Conservation (phyloP, 2,113 vertebrate genomes). For the Ameiurus melas region DNA sequence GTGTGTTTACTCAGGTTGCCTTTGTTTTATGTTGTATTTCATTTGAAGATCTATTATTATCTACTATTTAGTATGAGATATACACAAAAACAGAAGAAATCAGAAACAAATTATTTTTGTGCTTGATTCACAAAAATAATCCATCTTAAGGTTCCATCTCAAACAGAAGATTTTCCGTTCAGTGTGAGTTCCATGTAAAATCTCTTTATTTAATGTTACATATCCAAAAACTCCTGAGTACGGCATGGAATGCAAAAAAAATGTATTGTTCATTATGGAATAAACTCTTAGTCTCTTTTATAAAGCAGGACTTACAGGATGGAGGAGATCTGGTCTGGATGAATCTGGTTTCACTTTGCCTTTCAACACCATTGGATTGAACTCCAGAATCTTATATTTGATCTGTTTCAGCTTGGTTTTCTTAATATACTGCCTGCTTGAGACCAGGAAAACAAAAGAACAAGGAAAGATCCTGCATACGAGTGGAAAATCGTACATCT, state of each 20-base stretch:
- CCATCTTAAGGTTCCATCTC: background rate
- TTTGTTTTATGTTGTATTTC: no score
- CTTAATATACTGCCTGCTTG: slow-evolving; percentile 87
- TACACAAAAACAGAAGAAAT: no score
- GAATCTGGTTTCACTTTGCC: slow-evolving; percentile 92
- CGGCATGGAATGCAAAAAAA: background rate
- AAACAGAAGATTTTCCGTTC: background rate
- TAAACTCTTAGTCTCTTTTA: no score
- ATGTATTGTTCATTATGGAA: background rate
- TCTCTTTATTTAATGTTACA: background rate
- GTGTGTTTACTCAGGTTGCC: no score
- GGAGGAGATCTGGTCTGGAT: slow-evolving; percentile 88
- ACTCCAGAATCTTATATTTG: slow-evolving; percentile 88
- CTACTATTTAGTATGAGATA: no score
- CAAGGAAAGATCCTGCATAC: background rate
- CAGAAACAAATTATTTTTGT: background rate
- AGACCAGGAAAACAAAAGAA: background rate
- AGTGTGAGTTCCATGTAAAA: background rate
- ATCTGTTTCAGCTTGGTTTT: slow-evolving; percentile 86
- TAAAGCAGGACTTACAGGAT: slow-evolving; percentile 80
- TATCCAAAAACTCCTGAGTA: background rate
- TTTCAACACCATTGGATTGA: slow-evolving; percentile 88
- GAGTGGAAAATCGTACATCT: background rate
- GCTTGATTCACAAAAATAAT: background rate
- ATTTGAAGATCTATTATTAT: no score